Evolutionary conservation across 2,797 vertebrate species (phyloP).

Genomic region (Picus viridis): DNA sequence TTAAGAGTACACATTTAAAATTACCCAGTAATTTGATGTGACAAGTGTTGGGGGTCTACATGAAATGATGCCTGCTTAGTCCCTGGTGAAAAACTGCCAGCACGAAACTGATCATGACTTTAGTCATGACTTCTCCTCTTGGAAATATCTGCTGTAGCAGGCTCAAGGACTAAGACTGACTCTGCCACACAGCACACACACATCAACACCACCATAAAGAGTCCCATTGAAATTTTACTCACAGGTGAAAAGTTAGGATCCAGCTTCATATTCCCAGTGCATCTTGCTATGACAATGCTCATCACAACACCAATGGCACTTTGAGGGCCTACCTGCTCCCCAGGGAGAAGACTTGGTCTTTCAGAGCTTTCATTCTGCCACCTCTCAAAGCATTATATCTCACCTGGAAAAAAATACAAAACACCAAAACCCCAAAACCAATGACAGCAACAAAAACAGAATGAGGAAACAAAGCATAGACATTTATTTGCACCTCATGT

Average conservation of each 20-base stretch:
- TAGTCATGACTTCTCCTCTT: background rate
- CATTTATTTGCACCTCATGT: conserved; percentile 5
- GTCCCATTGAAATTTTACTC: background rate
- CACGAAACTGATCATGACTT: background rate
- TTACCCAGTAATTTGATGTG: background rate
- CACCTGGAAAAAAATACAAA: background rate
- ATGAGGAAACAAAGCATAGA: background rate
- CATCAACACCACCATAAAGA: no score
- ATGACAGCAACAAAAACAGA: background rate
- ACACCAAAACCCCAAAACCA: no score
- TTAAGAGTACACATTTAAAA: background rate
- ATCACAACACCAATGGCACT: background rate
- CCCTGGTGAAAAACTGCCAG: background rate
- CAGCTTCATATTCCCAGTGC: background rate
- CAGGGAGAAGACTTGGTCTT: conserved; percentile 1
- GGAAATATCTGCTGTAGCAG: background rate
- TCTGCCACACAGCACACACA: background rate
- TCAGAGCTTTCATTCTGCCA: conserved; percentile 12
- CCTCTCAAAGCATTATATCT: background rate
- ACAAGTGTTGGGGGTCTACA: background rate
- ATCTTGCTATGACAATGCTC: background rate
- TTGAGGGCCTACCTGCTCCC: background rate
- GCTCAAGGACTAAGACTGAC: background rate
- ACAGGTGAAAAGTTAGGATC: background rate
- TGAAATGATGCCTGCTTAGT: background rate